These are phyloP conservation scores for Anolis carolinensis DNA, from an alignment of 2,113 vertebrate genomes.

Conservation along the genomic window DNA sequence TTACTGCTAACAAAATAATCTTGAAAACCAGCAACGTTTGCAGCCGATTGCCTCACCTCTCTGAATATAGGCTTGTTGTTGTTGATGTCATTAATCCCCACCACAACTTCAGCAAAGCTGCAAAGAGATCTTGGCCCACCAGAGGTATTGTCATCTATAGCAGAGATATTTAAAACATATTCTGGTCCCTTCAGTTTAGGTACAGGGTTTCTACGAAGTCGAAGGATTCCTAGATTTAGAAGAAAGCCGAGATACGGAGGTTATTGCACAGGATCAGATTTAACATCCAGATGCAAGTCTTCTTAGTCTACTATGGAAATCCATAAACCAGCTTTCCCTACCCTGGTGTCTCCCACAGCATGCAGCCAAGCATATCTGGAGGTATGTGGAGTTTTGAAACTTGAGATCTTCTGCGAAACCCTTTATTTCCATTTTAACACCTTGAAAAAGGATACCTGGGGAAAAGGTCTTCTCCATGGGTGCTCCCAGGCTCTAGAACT, in stretches of 20 bases:
- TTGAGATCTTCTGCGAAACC: no score
- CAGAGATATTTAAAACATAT: constrained; percentile 86
- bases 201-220: constrained; percentile 80
- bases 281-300: not conserved
- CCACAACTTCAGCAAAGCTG: constrained; percentile 85
- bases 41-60: constrained; percentile 73
- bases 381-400: no score
- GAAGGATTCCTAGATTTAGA: constrained; percentile 82
- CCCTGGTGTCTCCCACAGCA: no score
- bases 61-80: constrained; percentile 90
- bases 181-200: constrained; percentile 80
- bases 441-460: no score
- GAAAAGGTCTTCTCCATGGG: no score
- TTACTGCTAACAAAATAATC: not conserved
- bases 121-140: constrained; percentile 84
- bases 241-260: not conserved
- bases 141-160: constrained; percentile 85
- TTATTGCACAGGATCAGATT: not conserved
- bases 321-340: no score
- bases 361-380: no score
- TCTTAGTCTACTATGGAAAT: no score
- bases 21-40: not conserved
- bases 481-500: no score
- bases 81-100: constrained; percentile 88
- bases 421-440: no score